Percentiles rank a stretch among this genome's conserved stretches.
Evolutionary conservation across 2,113 vertebrate genomes (phyloP).

Genomic region (Microcebus jonahi): DNA sequence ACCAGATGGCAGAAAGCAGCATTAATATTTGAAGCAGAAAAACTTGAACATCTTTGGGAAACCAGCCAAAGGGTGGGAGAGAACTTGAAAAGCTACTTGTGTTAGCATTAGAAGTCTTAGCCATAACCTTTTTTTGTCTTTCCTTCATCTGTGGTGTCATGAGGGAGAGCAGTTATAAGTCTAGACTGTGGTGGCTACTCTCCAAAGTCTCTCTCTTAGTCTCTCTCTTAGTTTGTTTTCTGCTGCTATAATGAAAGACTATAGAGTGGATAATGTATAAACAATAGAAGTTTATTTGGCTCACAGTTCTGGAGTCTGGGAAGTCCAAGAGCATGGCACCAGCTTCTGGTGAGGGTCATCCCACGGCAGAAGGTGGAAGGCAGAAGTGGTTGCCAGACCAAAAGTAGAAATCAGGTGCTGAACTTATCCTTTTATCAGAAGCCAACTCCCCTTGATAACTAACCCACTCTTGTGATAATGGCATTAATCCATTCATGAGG

Average conservation of each 20-base stretch:
- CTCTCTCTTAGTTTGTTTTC: neutral
- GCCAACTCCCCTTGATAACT: neutral
- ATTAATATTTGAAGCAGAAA: neutral
- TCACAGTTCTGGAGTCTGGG: neutral
- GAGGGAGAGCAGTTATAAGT: neutral
- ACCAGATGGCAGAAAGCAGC: neutral
- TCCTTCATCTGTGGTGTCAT: neutral
- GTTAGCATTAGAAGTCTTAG: neutral
- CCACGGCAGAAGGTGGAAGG: neutral
- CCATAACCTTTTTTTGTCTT: neutral
- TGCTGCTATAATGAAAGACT: neutral
- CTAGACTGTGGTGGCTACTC: neutral
- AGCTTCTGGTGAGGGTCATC: neutral
- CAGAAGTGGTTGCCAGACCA: neutral
- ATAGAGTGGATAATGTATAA: neutral
- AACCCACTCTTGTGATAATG: neutral
- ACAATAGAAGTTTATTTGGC: neutral
- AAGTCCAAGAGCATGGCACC: neutral
- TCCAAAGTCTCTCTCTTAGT: neutral
- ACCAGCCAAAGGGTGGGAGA: neutral
- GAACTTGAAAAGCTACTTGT: neutral
- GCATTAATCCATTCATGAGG: neutral
- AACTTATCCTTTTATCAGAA: neutral
- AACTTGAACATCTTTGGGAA: constrained; percentile 3
- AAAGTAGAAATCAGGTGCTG: neutral